These are phyloP conservation scores for Barbus barbus DNA, from an alignment of 2,113 vertebrate genomes.

Conservation along the genomic window DNA sequence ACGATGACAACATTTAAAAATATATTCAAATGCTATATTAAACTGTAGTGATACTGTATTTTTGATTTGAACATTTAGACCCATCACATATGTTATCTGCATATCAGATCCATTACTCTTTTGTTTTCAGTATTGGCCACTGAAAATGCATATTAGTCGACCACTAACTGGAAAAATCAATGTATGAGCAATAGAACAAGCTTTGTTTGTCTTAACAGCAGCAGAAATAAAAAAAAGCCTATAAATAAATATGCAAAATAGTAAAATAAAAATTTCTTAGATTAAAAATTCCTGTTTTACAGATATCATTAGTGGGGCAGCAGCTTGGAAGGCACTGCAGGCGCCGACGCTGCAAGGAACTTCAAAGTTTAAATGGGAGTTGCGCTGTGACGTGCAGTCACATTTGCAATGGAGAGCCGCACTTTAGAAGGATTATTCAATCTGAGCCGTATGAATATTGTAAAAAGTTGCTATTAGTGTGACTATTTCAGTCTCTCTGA, in stretches of 20 bases:
- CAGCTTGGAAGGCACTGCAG: background rate
- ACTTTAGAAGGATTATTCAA: background rate
- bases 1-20: too few relatives aligned
- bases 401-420: background rate
- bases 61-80: too few relatives aligned
- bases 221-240: background rate
- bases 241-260: too few relatives aligned
- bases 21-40: too few relatives aligned
- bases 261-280: background rate
- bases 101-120: background rate
- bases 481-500: conserved; percentile 13
- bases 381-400: background rate
- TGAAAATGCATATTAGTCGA: background rate
- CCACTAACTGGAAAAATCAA: background rate
- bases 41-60: too few relatives aligned
- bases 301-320: background rate
- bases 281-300: background rate
- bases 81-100: too few relatives aligned
- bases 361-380: background rate
- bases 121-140: background rate
- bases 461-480: conserved; percentile 1
- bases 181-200: background rate
- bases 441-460: conserved; percentile 5
- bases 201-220: background rate
- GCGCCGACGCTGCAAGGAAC: background rate